Evolutionary conservation across 1,140 invertebrate genomes (phyloP), one percentile per base, ranked within the genome.

Genomic region (Protaetia brevitarsis): DNA sequence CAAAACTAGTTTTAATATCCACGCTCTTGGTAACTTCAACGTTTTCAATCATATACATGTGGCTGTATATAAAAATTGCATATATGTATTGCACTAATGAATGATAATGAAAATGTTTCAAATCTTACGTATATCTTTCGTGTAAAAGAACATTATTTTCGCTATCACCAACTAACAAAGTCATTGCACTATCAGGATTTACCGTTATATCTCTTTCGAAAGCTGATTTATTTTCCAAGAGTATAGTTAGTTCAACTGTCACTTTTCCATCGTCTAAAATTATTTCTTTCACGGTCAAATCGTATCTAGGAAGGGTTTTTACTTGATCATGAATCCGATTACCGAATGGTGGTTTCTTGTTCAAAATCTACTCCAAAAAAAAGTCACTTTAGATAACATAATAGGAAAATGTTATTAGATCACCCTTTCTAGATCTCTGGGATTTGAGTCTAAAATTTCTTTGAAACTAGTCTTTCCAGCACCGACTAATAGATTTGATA

Each of bases 341-440:
- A 36, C 75, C 75, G 61, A 72, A 66, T 11, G 75, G 75, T 7
- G 73, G 63, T 68, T 72, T 77, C 61, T 69, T 70, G 29, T 72
- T 73, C 27, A 73, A 37, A 57, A 75, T 72, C 75, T 76, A 64
- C 21, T 23, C 16, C 21, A 51, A 8, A 51, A 1, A 28, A 71
- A 71, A 51, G 10, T 1, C 26, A 10, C 1, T 59, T 28, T 36
- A 4, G 13, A 41, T 29, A 8, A 31, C 16, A 31, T 60, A 34
- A 28, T 30, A 5, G 13, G 2, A 5, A 16, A 2, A 16, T 3
- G 4, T 11, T 2, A 1, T 19, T 65, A 37, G 13, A 2, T 59
- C 36, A 90, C 89, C 79, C 88, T 77, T 83, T 93, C 90, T 65
- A 93, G 78, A 75, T 90, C 85, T 74, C 89, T 81, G 8, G 90